Evolutionary conservation across 2,888 invertebrate species (phyloP).

Genomic region (Tribolium freemani): DNA sequence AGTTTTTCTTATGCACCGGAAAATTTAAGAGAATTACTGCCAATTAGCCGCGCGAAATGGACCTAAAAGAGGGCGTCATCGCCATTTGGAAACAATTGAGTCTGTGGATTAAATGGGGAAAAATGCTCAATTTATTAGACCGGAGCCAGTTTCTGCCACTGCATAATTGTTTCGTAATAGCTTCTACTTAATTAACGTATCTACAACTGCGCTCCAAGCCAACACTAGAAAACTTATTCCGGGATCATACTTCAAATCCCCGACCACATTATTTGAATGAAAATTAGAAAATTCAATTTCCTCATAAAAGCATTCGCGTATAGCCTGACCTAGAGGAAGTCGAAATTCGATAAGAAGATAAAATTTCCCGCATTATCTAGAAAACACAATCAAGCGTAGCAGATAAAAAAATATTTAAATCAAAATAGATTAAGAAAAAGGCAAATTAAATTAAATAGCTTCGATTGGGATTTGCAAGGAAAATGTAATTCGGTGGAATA

Average conservation of each 20-base stretch:
- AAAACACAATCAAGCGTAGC: not conserved
- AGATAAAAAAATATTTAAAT: slow-evolving; percentile 5
- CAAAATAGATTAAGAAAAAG: not conserved
- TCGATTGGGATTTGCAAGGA: slow-evolving; percentile 19
- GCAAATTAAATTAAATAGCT: slow-evolving; percentile 29
- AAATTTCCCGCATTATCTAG: not conserved
- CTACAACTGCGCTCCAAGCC: slow-evolving; percentile 8
- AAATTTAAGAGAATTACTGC: slow-evolving; percentile 27
- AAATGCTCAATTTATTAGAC: slow-evolving; percentile 36
- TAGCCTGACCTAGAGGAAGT: not conserved
- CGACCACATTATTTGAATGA: not conserved
- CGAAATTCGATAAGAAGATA: not conserved
- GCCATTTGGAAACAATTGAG: slow-evolving; percentile 35
- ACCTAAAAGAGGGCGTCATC: slow-evolving; percentile 25
- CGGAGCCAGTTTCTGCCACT: slow-evolving; percentile 20
- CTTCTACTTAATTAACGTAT: slow-evolving; percentile 36
- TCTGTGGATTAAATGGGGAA: slow-evolving; percentile 34
- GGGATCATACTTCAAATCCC: not conserved
- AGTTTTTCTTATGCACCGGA: slow-evolving; percentile 13
- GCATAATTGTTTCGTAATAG: slow-evolving; percentile 34
- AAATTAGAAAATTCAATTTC: slow-evolving; percentile 5
- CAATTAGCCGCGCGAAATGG: slow-evolving; percentile 27
- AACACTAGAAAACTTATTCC: slow-evolving; percentile 13
- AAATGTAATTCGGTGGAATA: slow-evolving; percentile 34
- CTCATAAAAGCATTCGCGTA: not conserved